Conservation (phyloP, 2,113 vertebrate genomes). For the Cebidichthys violaceus region DNA sequence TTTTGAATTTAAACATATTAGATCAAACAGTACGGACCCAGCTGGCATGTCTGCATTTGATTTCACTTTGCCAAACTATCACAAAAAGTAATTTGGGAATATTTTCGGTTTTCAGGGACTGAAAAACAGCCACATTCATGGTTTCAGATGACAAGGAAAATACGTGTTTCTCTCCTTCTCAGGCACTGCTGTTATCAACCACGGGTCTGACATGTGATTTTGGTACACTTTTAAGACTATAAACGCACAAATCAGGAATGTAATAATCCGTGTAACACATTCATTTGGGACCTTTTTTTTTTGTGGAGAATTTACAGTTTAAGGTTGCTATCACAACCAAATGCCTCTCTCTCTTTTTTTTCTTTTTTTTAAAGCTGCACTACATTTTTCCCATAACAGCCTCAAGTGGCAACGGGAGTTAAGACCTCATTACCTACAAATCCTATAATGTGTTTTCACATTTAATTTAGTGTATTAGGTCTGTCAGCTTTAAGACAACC, state of each 20-base stretch:
- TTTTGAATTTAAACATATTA: constrained; percentile 18
- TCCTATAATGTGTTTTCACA: constrained; percentile 1
- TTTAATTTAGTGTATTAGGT: neutral
- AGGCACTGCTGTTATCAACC: constrained; percentile 35
- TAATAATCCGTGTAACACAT: constrained; percentile 44
- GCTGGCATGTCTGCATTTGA: constrained; percentile 8
- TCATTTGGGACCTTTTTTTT: constrained; percentile 33
- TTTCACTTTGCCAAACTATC: constrained; percentile 32
- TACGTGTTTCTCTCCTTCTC: constrained; percentile 22
- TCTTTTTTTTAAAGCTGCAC: constrained; percentile 30
- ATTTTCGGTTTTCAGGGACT: constrained; percentile 20
- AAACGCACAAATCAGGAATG: constrained; percentile 67
- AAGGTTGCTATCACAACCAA: constrained; percentile 5
- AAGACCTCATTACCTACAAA: neutral
- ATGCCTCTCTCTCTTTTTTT: constrained; percentile 32
- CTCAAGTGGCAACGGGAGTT: neutral
- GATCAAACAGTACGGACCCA: constrained; percentile 9
- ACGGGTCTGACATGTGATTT: constrained; percentile 46
- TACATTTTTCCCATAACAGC: neutral
- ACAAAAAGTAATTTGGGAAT: constrained; percentile 27
- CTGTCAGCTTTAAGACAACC: constrained; percentile 22
- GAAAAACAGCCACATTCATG: neutral
- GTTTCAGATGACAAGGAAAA: constrained; percentile 19
- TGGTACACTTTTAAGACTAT: constrained; percentile 54
- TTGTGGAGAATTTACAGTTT: constrained; percentile 1